Conservation (phyloP, 2,888 invertebrate genomes). For the Antitype chi region DNA sequence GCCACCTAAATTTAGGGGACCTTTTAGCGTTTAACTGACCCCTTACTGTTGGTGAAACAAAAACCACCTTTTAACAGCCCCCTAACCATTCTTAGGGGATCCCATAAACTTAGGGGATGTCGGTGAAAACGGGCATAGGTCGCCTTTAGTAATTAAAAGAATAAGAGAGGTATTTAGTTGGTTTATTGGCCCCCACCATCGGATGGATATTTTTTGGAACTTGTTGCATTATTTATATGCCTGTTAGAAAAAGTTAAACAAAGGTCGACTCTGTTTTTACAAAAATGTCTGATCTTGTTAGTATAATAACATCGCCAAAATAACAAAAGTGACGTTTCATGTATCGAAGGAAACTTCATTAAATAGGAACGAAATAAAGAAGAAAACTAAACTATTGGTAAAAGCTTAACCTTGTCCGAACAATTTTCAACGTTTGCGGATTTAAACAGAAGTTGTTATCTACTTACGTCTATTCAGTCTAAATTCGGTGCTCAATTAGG, state of each 20-base stretch:
- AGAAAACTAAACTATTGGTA: neutral
- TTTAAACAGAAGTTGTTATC: neutral
- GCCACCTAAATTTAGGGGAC: too few species aligned
- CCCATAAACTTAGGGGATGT: too few species aligned
- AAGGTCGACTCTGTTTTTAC: neutral
- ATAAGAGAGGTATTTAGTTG: neutral
- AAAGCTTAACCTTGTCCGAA: slow-evolving; percentile 22
- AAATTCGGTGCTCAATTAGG: neutral
- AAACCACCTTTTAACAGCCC: too few species aligned
- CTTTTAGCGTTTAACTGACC: too few species aligned
- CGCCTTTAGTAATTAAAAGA: too few species aligned
- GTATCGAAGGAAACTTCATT: neutral
- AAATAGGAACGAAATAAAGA: slow-evolving; percentile 10
- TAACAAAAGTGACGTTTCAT: slow-evolving; percentile 1
- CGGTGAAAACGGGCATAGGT: too few species aligned
- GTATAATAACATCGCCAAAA: neutral
- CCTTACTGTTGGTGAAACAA: too few species aligned
- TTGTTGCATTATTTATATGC: neutral
- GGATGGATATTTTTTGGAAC: neutral
- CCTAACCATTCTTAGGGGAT: too few species aligned
- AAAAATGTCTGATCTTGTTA: neutral
- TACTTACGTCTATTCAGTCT: neutral
- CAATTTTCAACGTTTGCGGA: neutral
- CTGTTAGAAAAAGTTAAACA: neutral
- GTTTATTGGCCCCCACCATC: neutral